Percentiles rank a stretch among this genome's conserved stretches.
phyloP scores from a whole-genome alignment of 1,140 invertebrate genomes.

The Drosophila santomea region DNA sequence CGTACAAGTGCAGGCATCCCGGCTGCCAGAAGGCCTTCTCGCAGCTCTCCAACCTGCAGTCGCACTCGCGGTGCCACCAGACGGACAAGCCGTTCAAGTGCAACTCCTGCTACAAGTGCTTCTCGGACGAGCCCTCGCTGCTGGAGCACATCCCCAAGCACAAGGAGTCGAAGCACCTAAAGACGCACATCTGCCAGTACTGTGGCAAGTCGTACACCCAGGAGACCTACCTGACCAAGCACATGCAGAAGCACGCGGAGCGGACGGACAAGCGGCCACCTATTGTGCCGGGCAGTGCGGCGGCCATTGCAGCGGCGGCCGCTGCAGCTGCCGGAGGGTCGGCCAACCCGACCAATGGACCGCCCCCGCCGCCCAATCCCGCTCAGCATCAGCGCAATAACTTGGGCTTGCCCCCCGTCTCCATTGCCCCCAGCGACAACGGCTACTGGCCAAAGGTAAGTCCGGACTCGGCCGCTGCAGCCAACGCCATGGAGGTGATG shows the following conservation, averaged over 20 bases:
- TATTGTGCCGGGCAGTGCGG: slow-evolving; percentile 85
- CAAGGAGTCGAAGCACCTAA: slow-evolving; percentile 99
- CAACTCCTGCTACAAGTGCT: slow-evolving; percentile 99
- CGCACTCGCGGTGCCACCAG: slow-evolving; percentile 98
- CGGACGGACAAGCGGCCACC: slow-evolving; percentile 95
- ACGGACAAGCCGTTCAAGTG: slow-evolving; percentile 97
- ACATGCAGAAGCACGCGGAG: slow-evolving; percentile 99
- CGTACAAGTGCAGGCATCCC: slow-evolving; percentile 98
- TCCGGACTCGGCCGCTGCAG: slow-evolving; percentile 89
- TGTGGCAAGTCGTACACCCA: slow-evolving; percentile 99
- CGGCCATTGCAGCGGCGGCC: slow-evolving; percentile 84
- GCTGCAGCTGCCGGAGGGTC: slow-evolving; percentile 65
- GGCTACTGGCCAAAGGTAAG: slow-evolving; percentile 93
- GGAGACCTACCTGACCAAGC: slow-evolving; percentile 99
- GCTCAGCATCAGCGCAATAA: slow-evolving; percentile 75
- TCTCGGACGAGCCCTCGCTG: slow-evolving; percentile 96
- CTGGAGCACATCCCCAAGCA: slow-evolving; percentile 99
- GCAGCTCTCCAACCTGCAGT: slow-evolving; percentile 98
- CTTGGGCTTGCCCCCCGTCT: slow-evolving; percentile 69
- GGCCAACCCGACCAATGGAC: slow-evolving; percentile 22
- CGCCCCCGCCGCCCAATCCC: slow-evolving; percentile 41
- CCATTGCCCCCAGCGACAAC: slow-evolving; percentile 87
- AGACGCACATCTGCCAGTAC: slow-evolving; percentile 99
- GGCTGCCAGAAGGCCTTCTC: slow-evolving; percentile 99
- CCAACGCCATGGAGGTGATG: slow-evolving; percentile 88